These are phyloP conservation scores for Tursiops truncatus DNA, from an alignment of 2,113 vertebrate genomes.

Conservation along the genomic window DNA sequence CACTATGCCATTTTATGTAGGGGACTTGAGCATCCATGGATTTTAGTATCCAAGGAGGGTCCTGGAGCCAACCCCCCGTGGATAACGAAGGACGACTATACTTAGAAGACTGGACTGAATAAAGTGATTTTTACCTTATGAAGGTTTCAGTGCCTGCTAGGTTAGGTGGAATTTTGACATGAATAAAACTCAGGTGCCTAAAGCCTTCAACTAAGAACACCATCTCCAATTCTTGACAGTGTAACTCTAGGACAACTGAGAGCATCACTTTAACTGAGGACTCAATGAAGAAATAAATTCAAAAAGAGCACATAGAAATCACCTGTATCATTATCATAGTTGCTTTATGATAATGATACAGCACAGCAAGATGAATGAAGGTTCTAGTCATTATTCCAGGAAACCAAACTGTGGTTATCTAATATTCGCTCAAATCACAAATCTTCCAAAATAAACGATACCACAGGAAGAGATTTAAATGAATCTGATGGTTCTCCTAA, in stretches of 20 bases:
- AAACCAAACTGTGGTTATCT: background rate
- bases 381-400: background rate
- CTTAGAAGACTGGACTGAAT: background rate
- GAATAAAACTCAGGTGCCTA: constrained; percentile 8
- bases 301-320: background rate
- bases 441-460: background rate
- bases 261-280: background rate
- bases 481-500: background rate
- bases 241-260: background rate
- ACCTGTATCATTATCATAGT: background rate
- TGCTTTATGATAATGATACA: background rate
- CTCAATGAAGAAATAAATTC: constrained; percentile 7
- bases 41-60: background rate
- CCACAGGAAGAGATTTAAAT: background rate
- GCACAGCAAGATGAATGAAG: background rate
- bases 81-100: background rate
- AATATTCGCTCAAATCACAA: background rate
- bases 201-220: constrained; percentile 24
- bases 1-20: background rate
- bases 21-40: background rate
- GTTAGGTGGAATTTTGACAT: background rate
- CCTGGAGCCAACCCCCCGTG: background rate
- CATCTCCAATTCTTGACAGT: constrained; percentile 14
- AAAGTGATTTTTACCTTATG: background rate
- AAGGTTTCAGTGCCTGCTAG: background rate